Evolutionary conservation across 2,888 invertebrate species (phyloP), one percentile per base, ranked within the genome.

Genomic region (Melolontha melolontha): DNA sequence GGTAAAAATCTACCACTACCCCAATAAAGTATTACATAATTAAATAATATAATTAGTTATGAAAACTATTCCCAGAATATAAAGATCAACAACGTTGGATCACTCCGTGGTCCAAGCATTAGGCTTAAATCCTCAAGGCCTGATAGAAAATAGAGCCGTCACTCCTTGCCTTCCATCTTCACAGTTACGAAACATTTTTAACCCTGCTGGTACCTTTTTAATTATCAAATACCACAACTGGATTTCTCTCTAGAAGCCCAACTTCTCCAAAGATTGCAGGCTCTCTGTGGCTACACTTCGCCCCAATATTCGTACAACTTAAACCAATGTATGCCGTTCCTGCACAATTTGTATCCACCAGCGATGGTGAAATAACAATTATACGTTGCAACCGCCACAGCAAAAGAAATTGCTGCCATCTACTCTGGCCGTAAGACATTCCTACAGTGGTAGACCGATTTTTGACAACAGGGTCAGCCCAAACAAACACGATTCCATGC

Each of bases 221-320:
- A 79, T 71, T 83, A 79, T 69, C 70, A 77, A 10, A 80, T 80
- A 72, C 78, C 77, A 1, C 71, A 73, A 57, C 73, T 75, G 8
- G 78, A 79, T 39, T 69, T 77, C 14, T 71, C 76, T 4, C 75
- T 78, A 17, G 86, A 87, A 74, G 78, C 83, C 6, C 87, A 87
- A 72, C 79, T 87, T 8, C 75, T 87, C 50, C 87, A 87, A 74
- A 81, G 86, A 69, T 75, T 87, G 64, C 87, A 87, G 77, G 81
- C 84, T 62, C 78, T 86, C 47, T 84, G 84, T 69, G 84, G 84
- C 0, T 86, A 85, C 74, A 78, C 81, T 4, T 82, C 79, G 0
- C 75, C 80, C 0, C 74, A 67, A 64, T 75, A 72, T 57, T 72
- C 75, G 27, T 78, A 76, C 68, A 75, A 72, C 65, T 78, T 76